phyloP scores from a whole-genome alignment of 92 coral and sea anemone genomes.

The Virgularia gustaviana region DNA sequence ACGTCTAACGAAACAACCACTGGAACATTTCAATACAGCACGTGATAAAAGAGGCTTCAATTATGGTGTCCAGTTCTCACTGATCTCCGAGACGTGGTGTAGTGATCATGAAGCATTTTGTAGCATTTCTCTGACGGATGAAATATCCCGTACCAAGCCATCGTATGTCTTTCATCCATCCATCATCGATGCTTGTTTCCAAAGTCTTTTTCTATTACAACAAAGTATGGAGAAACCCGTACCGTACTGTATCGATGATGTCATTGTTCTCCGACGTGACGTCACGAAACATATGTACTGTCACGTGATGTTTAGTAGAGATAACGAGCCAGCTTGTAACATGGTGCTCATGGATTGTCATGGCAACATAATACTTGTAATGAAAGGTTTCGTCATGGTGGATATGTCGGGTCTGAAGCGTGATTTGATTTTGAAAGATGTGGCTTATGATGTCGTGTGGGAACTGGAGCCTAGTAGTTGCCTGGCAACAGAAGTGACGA shows the following conservation, averaged over 20 bases:
- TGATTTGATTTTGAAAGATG: slow-evolving; percentile 23
- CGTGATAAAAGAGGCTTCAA: slow-evolving; percentile 60
- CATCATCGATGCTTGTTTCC: slow-evolving; percentile 80
- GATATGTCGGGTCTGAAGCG: slow-evolving; percentile 39
- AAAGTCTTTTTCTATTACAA: slow-evolving; percentile 58
- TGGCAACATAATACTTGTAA: slow-evolving; percentile 48
- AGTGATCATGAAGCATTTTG: slow-evolving; percentile 60
- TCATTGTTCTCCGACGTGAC: neutral
- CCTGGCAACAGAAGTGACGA: neutral
- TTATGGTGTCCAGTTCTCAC: slow-evolving; percentile 69
- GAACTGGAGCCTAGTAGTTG: neutral
- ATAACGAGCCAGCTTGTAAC: slow-evolving; percentile 34
- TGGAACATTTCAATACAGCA: slow-evolving; percentile 49
- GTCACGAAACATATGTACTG: slow-evolving; percentile 43
- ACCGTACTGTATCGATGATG: slow-evolving; percentile 7
- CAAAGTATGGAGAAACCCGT: slow-evolving; percentile 6
- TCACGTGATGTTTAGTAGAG: slow-evolving; percentile 49
- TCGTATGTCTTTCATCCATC: slow-evolving; percentile 82
- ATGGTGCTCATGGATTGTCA: slow-evolving; percentile 47
- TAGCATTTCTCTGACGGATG: slow-evolving; percentile 51
- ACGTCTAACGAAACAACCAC: slow-evolving; percentile 51
- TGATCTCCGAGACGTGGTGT: slow-evolving; percentile 66
- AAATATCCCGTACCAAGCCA: slow-evolving; percentile 10
- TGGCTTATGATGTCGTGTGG: slow-evolving; percentile 57
- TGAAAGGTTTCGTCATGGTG: slow-evolving; percentile 51